Evolutionary conservation across 2,113 vertebrate genomes (phyloP), one percentile per base, ranked within the genome.

Genomic region (Xenus cinereus): DNA sequence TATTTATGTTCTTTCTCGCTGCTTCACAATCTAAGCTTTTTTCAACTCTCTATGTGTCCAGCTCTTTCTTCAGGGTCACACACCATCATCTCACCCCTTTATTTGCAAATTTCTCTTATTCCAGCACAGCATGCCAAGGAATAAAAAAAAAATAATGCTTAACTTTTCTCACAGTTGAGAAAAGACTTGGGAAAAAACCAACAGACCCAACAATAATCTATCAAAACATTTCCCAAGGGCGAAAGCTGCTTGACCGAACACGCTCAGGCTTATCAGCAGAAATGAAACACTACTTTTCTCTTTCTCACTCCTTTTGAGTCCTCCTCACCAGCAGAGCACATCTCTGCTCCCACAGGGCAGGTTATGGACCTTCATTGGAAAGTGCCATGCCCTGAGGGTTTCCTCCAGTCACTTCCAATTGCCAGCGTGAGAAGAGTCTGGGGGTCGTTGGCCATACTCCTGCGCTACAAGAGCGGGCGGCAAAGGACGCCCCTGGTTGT

Each of bases 81-180:
- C 23, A 92, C 10, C n/a, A 18, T 48, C 27, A 4, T 66, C 46
- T 79, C 73, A 73, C 14, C 12, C 45, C 18, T 66, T 91, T 66
- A 66, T 63, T 41, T 78, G 19, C 35, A 84, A 39, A 76, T 64
- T 82, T 66, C 24, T 75, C 73, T 95, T 82, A 73, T 69, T 92
- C 73, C 66, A 87, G 84, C 28, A 46, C 39, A 79, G 10, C 48
- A 7, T 60, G 43, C 39, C 90, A 84, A 91, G 45, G 28, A 86
- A 89, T 26, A 32, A 79, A 32, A 66, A 80, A 35, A 69, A 75
- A 8, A 26, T 3, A 89, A 46, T 5, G 23, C 74, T 22, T 89
- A 73, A 77, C n/a, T 92, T 91, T 89, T 92, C 84, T 91, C 81
- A 56, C 63, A 87, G 45, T 20, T 85, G n/a, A 85, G 71, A 69